Conservation (phyloP, 1,140 invertebrate genomes). For the Lepidotrigona ventralis region DNA sequence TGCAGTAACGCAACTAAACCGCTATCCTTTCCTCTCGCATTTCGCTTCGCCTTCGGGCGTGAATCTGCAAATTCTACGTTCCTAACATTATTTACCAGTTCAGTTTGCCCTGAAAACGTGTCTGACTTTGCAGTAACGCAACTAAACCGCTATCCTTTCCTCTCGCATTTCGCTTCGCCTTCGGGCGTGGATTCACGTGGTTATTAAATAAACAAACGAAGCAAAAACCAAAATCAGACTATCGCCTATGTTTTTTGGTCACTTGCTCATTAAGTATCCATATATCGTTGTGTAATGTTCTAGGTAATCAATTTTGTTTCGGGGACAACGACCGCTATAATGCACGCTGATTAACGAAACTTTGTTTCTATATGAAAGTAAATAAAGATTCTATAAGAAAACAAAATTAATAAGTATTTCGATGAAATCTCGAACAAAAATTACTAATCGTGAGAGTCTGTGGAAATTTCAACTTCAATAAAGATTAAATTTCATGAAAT, state of each 20-base stretch:
- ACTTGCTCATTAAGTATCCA: background rate
- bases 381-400: too few species aligned
- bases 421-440: too few species aligned
- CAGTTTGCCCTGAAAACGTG: background rate
- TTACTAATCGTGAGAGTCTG: too few species aligned
- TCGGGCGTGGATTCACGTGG: background rate
- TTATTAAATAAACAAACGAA: slow-evolving; percentile 36
- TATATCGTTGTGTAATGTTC: background rate
- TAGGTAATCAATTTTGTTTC: background rate
- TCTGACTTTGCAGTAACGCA: background rate
- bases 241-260: background rate
- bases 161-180: background rate
- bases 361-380: too few species aligned
- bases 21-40: background rate
- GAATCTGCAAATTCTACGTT: slow-evolving; percentile 22
- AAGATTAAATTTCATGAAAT: too few species aligned
- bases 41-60: background rate
- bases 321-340: background rate
- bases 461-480: too few species aligned
- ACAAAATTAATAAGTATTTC: too few species aligned
- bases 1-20: background rate
- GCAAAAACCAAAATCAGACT: slow-evolving; percentile 3
- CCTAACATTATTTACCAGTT: slow-evolving; percentile 19
- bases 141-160: slow-evolving; percentile 18
- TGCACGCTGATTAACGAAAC: too few species aligned